A percentile compares a stretch with the other conserved stretches of the same genome.
phyloP scores from a whole-genome alignment of 1,140 invertebrate genomes.

The Drosophila albomicans region DNA sequence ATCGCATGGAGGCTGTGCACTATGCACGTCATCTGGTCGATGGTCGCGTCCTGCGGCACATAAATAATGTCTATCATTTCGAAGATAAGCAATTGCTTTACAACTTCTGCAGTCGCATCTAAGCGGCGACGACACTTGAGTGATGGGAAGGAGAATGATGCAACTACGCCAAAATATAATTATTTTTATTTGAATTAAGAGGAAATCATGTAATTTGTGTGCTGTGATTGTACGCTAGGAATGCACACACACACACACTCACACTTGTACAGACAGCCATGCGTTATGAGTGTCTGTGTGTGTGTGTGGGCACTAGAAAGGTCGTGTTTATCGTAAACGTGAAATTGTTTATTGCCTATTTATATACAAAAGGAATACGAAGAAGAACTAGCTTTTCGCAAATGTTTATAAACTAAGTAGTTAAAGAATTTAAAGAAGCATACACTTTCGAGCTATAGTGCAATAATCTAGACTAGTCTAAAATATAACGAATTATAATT shows the following conservation, averaged over 20 bases:
- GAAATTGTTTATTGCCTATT: constrained; percentile 61
- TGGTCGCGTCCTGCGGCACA: constrained; percentile 93
- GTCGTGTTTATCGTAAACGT: constrained; percentile 24
- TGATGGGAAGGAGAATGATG: constrained; percentile 34
- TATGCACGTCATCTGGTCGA: constrained; percentile 94
- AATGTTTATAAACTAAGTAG: constrained; percentile 54
- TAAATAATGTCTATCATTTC: constrained; percentile 93
- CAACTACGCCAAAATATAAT: constrained; percentile 77
- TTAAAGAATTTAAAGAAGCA: constrained; percentile 33
- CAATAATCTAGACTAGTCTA: constrained; percentile 49
- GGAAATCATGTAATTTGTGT: constrained; percentile 64
- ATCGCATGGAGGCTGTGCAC: constrained; percentile 90
- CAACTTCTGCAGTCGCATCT: constrained; percentile 86
- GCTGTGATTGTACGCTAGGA: constrained; percentile 72
- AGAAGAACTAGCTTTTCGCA: constrained; percentile 49
- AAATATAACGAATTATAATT: constrained; percentile 33
- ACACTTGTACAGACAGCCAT: constrained; percentile 53
- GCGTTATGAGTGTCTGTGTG: constrained; percentile 26
- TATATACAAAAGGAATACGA: constrained; percentile 50
- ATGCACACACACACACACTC: constrained; percentile 22
- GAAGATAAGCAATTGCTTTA: constrained; percentile 90
- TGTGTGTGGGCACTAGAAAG: constrained; percentile 3
- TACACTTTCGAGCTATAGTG: constrained; percentile 57
- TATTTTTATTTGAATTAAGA: constrained; percentile 58
- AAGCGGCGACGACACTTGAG: constrained; percentile 21